Evolutionary conservation across 2,113 vertebrate species (phyloP).

Genomic region (Microcebus ravelobensis): DNA sequence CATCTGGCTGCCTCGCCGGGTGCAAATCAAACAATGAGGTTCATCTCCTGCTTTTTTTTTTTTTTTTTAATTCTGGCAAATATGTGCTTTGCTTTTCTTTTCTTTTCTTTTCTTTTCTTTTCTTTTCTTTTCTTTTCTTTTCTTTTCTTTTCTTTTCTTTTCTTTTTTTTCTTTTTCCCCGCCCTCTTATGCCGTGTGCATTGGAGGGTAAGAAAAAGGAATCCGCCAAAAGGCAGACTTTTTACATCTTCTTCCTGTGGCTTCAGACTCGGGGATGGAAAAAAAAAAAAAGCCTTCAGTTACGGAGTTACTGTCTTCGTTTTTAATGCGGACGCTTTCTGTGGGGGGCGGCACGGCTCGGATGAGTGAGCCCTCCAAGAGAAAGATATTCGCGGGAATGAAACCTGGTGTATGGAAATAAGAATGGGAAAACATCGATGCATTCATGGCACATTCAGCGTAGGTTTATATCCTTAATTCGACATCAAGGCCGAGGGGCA

Average conservation of each 20-base stretch:
- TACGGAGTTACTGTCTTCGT: accelerated
- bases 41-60: neutral
- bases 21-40: neutral
- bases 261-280: neutral
- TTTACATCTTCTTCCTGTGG: neutral
- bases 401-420: neutral
- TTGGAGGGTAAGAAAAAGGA: neutral
- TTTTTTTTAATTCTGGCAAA: neutral
- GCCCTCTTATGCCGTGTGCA: too few species aligned
- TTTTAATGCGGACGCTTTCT: neutral
- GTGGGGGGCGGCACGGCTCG: neutral
- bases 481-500: too few species aligned
- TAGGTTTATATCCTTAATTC: neutral
- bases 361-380: neutral
- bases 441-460: neutral
- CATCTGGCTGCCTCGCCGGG: neutral
- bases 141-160: too few species aligned
- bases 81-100: neutral
- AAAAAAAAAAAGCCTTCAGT: neutral
- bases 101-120: too few species aligned
- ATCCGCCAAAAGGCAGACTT: neutral
- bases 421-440: too few species aligned
- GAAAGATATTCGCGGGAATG: neutral
- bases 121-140: too few species aligned
- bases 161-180: too few species aligned